A percentile compares a stretch with the other conserved stretches of the same genome.
These are phyloP conservation scores for Cololabis saira DNA, from an alignment of 2,113 vertebrate species.

Conservation along the genomic window DNA sequence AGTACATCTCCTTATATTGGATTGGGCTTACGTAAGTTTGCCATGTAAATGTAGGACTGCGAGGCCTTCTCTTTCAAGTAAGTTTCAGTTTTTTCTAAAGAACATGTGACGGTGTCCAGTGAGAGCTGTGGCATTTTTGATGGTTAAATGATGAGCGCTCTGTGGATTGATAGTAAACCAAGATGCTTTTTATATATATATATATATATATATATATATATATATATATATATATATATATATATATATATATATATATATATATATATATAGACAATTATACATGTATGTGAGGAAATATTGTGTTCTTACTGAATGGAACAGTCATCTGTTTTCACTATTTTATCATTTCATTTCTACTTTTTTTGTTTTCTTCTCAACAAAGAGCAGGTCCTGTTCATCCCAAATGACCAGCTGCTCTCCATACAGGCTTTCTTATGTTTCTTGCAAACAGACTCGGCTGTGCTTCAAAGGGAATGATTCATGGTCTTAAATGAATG, in stretches of 20 bases:
- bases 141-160: conserved; percentile 26
- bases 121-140: conserved; percentile 28
- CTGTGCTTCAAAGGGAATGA: conserved; percentile 77
- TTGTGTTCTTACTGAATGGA: conserved; percentile 43
- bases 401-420: conserved; percentile 74
- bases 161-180: conserved; percentile 7
- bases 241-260: too few relatives aligned
- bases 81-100: conserved; percentile 24
- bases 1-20: conserved; percentile 29
- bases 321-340: conserved; percentile 64
- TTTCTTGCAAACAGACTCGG: conserved; percentile 65
- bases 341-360: conserved; percentile 49
- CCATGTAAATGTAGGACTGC: conserved; percentile 28
- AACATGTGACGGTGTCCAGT: conserved; percentile 30
- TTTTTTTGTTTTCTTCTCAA: conserved; percentile 46
- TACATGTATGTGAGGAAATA: conserved; percentile 20
- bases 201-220: too few relatives aligned
- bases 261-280: conserved; percentile 23
- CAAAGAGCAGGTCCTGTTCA: conserved; percentile 68
- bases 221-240: too few relatives aligned
- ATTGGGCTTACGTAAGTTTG: conserved; percentile 33
- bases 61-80: conserved; percentile 11
- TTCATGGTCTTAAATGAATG: conserved; percentile 70
- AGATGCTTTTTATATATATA: conserved; percentile 16
- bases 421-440: conserved; percentile 75